phyloP scores from a whole-genome alignment of 2,113 vertebrate genomes.

The Eurypyga helias region DNA sequence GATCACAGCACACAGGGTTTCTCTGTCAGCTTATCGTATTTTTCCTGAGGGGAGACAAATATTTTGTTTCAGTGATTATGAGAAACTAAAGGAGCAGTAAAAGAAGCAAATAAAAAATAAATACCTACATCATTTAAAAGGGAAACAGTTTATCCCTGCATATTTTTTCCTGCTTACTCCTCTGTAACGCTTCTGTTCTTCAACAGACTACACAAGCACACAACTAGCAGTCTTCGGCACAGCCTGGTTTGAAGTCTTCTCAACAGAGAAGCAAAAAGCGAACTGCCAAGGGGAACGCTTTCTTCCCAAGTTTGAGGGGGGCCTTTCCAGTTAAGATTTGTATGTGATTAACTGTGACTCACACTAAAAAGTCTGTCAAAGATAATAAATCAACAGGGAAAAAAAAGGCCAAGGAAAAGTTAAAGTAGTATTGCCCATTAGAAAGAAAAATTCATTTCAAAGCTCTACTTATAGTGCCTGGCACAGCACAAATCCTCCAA shows the following conservation, averaged over 20 bases:
- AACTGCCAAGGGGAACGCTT: not conserved
- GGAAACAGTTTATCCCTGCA: not conserved
- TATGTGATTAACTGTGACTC: not conserved
- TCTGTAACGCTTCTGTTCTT: not conserved
- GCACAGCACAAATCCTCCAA: not conserved
- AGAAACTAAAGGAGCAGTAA: not conserved
- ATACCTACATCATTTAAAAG: not conserved
- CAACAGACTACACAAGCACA: not conserved
- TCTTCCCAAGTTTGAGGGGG: not conserved
- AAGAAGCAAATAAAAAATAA: not conserved
- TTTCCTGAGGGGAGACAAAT: conserved; percentile 48
- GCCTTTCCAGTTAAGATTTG: not conserved
- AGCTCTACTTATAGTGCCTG: not conserved
- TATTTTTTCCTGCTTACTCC: not conserved
- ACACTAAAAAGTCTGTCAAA: not conserved
- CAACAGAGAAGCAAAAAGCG: not conserved
- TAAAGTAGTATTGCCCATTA: not conserved
- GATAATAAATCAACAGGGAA: not conserved
- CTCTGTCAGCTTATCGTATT: conserved; percentile 42
- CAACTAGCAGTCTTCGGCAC: not conserved
- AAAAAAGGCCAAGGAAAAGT: not conserved
- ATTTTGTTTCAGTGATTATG: conserved; percentile 36
- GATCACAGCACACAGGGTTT: conserved; percentile 38
- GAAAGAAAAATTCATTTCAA: conserved; percentile 11
- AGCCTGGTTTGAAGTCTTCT: not conserved